Base-by-base conservation (phyloP, 2,888 invertebrate genomes). In the Erynnis tages region DNA sequence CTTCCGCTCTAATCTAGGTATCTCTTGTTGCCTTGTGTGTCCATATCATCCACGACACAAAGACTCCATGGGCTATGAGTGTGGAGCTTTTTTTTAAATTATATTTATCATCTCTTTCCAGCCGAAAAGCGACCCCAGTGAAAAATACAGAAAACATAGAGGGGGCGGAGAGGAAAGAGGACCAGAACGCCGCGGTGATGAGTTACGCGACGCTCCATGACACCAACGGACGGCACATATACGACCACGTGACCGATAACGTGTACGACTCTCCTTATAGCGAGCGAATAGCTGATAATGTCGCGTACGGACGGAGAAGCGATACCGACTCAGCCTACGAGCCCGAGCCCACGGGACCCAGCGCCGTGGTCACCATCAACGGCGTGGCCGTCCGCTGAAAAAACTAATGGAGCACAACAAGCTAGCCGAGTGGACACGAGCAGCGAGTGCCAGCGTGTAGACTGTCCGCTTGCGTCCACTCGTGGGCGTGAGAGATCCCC, bases 111-210 rank as follows among this genome's bases (percentile, higher is more conserved):
- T 19, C 19, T 4, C 1, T 14, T 46, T 47, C n/a, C 75, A 95
- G 95, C 50, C 93, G 95, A 37, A 96, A 95, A 89, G 94, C 95
- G 11, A 93, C 95, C 1, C 96, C 96, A 0, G 95, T 96, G 0
- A 96, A 96, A 75, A 96, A 96, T 72, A 96, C 96, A 0, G 96
- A 96, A 74, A 96, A 96, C 75, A 93, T 96, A 32, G 95, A 96
- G 82, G 95, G 95, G 0, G 96, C 96, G 0, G 95, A 96, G 67
- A 89, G 95, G 10, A 96, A 96, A 69, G 96, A 96, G 74, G 96
- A 96, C 71, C 93, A 95, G 67, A 96, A 93, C 71, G 96, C 96
- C 0, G 95, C 96, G 0, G 96, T 96, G 0, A 96, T 96, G 95
- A 96, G 96, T 44, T 96, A 96, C 73, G 94, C 96, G 14, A 95